Evolutionary conservation across 1,140 invertebrate genomes (phyloP).

Genomic region (Lethocerus indicus): DNA sequence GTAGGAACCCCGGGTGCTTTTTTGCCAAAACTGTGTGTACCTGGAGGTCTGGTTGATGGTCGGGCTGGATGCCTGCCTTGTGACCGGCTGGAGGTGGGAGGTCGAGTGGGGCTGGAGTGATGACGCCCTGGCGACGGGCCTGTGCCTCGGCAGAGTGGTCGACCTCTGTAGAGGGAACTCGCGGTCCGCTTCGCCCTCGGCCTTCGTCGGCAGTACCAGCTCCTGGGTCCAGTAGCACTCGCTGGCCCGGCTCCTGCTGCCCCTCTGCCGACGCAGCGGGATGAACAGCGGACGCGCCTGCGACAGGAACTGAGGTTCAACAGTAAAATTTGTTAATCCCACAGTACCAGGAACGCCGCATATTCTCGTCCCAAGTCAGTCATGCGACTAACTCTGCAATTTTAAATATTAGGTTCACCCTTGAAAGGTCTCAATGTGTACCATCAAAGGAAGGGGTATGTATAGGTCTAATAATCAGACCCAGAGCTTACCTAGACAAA

Average conservation of each 20-base stretch:
- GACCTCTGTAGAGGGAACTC: conserved; percentile 9
- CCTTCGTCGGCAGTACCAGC: conserved; percentile 35
- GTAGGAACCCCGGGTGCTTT: no score
- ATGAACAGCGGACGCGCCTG: conserved; percentile 23
- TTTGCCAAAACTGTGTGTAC: conserved; percentile 4
- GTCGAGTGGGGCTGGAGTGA: conserved; percentile 20
- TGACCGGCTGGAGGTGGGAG: conserved; percentile 15
- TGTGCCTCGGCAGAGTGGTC: conserved; percentile 21
- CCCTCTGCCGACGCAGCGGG: conserved; percentile 24
- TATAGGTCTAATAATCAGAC: no score
- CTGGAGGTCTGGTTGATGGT: conserved; percentile 17
- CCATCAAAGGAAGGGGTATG: no score
- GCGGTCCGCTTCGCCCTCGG: no score
- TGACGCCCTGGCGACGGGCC: conserved; percentile 18
- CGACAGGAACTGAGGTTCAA: no score
- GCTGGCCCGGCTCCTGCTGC: conserved; percentile 24
- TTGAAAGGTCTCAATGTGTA: no score
- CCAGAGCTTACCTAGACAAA: no score
- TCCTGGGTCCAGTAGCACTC: conserved; percentile 40
- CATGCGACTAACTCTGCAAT: no score
- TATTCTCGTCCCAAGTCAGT: no score
- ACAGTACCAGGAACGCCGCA: no score
- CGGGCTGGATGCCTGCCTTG: conserved; percentile 21
- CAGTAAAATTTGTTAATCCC: no score
- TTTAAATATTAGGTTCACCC: no score